Percentiles rank a stretch among this genome's conserved stretches.
Evolutionary conservation across 1,140 invertebrate species (phyloP).

Genomic region (Coptotermes formosanus): DNA sequence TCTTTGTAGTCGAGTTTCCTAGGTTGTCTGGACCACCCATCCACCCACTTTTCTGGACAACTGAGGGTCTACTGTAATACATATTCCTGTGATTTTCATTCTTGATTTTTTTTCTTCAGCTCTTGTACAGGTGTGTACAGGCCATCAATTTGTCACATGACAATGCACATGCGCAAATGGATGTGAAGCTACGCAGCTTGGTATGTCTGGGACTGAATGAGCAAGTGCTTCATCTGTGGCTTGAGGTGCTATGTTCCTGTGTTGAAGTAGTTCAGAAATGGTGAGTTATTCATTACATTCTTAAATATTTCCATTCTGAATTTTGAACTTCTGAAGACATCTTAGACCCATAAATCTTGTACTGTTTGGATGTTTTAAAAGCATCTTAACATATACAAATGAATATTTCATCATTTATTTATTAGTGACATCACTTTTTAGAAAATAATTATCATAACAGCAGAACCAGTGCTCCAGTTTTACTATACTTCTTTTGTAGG

Average conservation of each 20-base stretch:
- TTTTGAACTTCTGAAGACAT: neutral
- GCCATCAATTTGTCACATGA: slow-evolving; percentile 94
- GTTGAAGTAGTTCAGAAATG: slow-evolving; percentile 96
- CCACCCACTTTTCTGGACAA: too few relatives aligned
- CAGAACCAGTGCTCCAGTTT: too few relatives aligned
- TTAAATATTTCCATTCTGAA: slow-evolving; percentile 7
- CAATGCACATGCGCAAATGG: slow-evolving; percentile 94
- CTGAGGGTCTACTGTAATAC: too few relatives aligned
- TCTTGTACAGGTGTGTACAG: slow-evolving; percentile 94
- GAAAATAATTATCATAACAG: too few relatives aligned
- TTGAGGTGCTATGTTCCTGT: slow-evolving; percentile 95
- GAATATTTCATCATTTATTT: too few relatives aligned
- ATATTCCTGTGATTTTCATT: neutral
- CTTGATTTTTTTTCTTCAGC: slow-evolving; percentile 44
- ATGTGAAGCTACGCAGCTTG: slow-evolving; percentile 93
- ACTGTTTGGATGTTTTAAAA: too few relatives aligned
- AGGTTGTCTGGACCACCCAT: too few relatives aligned
- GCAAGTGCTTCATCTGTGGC: slow-evolving; percentile 96
- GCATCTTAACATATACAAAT: too few relatives aligned
- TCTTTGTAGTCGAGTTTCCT: too few relatives aligned
- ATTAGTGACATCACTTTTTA: too few relatives aligned
- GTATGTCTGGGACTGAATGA: slow-evolving; percentile 95
- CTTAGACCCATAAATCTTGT: too few relatives aligned
- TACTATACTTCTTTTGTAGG: too few relatives aligned
- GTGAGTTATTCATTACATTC: slow-evolving; percentile 51